phyloP scores from a whole-genome alignment of 2,888 invertebrate genomes.

The Merodon equestris region DNA sequence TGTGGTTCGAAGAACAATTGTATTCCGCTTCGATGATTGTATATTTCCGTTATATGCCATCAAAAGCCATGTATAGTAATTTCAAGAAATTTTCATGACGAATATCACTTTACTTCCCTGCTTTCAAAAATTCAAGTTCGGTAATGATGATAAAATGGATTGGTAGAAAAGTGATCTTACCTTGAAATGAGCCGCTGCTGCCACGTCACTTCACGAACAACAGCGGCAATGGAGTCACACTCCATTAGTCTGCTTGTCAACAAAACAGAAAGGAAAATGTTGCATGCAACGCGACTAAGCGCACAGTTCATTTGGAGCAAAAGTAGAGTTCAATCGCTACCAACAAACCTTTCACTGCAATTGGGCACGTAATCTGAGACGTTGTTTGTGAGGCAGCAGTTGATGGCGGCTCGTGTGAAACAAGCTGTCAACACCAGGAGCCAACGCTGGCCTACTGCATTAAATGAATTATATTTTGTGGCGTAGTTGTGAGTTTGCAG shows the following conservation, averaged over 20 bases:
- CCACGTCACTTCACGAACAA: too few species aligned
- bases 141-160: too few species aligned
- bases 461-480: not conserved
- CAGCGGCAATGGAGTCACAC: not conserved
- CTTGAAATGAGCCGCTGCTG: too few species aligned
- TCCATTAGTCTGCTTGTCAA: not conserved
- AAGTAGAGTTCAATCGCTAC: slow-evolving; percentile 4
- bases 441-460: not conserved
- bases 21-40: too few species aligned
- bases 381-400: not conserved
- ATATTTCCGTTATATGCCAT: too few species aligned
- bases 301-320: slow-evolving; percentile 25
- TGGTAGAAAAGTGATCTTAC: too few species aligned
- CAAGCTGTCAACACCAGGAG: slow-evolving; percentile 28
- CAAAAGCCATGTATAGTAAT: too few species aligned
- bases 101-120: too few species aligned
- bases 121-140: too few species aligned
- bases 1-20: too few species aligned
- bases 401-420: slow-evolving; percentile 23
- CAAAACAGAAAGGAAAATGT: not conserved
- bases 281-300: not conserved
- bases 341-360: not conserved
- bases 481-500: slow-evolving; percentile 7
- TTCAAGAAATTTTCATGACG: too few species aligned
- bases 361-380: slow-evolving; percentile 19